Evolutionary conservation across 1,140 invertebrate species (phyloP), one percentile per base, ranked within the genome.

Genomic region (Andrena cerasifolii): DNA sequence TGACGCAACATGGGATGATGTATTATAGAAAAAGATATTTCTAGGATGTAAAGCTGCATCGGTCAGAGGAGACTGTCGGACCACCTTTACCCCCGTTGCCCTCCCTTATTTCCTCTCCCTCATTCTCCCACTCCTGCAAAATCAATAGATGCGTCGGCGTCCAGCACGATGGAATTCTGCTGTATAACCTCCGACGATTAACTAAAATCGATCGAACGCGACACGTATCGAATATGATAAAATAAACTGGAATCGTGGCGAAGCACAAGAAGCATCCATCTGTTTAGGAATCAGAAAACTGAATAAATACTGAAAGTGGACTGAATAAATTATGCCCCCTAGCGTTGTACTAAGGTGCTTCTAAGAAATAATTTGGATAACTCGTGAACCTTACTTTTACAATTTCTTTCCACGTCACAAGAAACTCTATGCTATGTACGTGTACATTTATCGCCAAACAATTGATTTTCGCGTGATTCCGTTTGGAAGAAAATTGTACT

Each of bases 101-200:
- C 75, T 85, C 76, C 83, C 80, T 86, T 84, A 82, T 82, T 80
- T 10, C 79, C 80, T 79, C 82, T 76, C 83, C 58, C 79, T 83
- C 82, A 67, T 82, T 81, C 83, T 89, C 80, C 84, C 86, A 82
- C 84, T 85, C 84, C 87, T 84, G 86, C 86, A 89, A 91, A 91
- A 91, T 90, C 89, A 91, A 91, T 91, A 91, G 84, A 56, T 87
- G 84, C 82, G 83, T 79, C 81, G 82, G 80, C 87, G 85, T 78
- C 81, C 77, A 82, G 47, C 73, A 66, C 36, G 59, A 73, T 81
- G 82, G 43, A 80, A 86, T 83, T 82, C 68, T 84, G 56, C 58
- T 58, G 61, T 62, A 54, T 84, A 77, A 80, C 76, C 62, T 58
- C 76, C 53, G 66, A 65, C 54, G 70, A 82, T 81, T 79, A 77